Conservation (phyloP, 2,113 vertebrate species). For the Thinocorus orbignyianus region DNA sequence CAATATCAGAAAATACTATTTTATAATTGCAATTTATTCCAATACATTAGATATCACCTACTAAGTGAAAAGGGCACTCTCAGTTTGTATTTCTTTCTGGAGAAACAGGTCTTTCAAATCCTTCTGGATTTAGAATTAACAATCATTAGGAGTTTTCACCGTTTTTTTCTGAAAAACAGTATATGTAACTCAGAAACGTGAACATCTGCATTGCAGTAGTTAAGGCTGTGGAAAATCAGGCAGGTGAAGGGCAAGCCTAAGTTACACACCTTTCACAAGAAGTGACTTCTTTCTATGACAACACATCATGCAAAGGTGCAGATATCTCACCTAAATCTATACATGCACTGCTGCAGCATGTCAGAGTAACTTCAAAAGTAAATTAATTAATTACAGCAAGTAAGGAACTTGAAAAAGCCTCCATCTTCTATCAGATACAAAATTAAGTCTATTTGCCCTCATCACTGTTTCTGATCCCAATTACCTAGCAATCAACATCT, state of each 20-base stretch:
- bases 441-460: background rate
- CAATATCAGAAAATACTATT: background rate
- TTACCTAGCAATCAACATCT: background rate
- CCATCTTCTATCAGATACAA: background rate
- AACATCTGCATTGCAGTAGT: background rate
- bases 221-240: background rate
- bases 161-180: background rate
- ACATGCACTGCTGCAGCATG: background rate
- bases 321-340: background rate
- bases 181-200: background rate
- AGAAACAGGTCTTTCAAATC: background rate
- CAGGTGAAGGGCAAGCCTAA: background rate
- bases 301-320: background rate
- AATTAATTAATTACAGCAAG: background rate
- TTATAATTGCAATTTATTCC: background rate
- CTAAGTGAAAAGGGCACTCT: background rate
- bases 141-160: background rate
- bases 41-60: background rate
- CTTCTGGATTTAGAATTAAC: background rate
- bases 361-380: background rate
- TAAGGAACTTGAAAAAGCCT: background rate
- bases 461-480: background rate
- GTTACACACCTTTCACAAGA: background rate
- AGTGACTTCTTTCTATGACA: background rate
- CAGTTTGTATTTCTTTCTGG: background rate